These are phyloP conservation scores for Eptesicus fuscus DNA, from an alignment of 2,113 vertebrate genomes.

Conservation along the genomic window DNA sequence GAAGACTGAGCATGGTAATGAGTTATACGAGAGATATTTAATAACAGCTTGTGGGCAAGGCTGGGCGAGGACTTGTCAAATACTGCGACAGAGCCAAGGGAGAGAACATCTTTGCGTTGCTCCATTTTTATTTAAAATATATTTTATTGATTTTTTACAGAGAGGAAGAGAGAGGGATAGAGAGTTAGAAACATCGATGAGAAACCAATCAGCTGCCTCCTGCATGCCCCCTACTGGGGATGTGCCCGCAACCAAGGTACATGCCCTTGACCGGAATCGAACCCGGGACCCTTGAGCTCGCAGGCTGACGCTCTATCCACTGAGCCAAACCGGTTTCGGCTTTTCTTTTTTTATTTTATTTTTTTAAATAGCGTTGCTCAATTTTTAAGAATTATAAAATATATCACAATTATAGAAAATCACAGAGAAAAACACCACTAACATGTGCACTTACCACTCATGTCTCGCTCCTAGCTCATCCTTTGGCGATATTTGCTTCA, in stretches of 20 bases:
- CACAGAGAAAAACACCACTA: background rate
- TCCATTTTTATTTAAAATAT: background rate
- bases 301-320: too few relatives aligned
- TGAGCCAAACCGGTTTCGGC: too few relatives aligned
- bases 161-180: too few relatives aligned
- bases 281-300: too few relatives aligned
- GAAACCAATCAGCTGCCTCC: too few relatives aligned
- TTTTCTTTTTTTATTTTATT: too few relatives aligned
- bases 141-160: too few relatives aligned
- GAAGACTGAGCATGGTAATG: background rate
- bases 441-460: too few relatives aligned
- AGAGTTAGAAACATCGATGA: too few relatives aligned
- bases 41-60: background rate
- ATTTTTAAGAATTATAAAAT: background rate
- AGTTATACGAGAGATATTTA: fast-evolving
- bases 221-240: too few relatives aligned
- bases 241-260: too few relatives aligned
- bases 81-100: background rate
- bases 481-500: background rate
- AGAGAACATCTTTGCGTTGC: background rate
- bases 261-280: too few relatives aligned
- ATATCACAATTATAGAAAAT: background rate
- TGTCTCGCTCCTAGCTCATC: background rate
- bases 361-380: background rate
- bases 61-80: background rate